Base-by-base conservation (phyloP, 23 tunicate species). In the Diplosoma virens region DNA sequence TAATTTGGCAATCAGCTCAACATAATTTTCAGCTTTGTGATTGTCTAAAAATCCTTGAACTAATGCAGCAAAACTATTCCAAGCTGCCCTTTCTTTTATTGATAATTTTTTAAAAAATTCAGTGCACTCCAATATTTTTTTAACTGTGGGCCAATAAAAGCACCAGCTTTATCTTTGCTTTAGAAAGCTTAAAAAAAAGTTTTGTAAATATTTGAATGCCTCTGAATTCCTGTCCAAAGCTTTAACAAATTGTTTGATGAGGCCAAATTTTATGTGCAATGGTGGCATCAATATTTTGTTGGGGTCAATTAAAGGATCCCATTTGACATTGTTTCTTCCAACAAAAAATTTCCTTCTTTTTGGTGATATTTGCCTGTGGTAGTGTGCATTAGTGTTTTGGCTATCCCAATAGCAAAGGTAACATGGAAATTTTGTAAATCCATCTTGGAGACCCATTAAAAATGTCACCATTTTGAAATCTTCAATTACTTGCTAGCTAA, bases 101-200 rank as follows among this genome's bases (percentile, higher is more conserved):
- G 75, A 9, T 36, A 9, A 68, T 34, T 34, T 68, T 68, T 68
- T 36, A 4, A 18, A 26, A 68, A 68, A 68, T 36, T 68, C 16
- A 54, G 35, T 36, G 54, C 75, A 16, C 75, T 68, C 75, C 75
- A 68, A 54, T 22, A 68, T 68, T 26, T 68, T 68, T 68, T 23
- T 65, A n/a, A n/a, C n/a, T n/a, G n/a, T n/a, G n/a, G n/a, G n/a
- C n/a, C n/a, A n/a, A 30, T 65, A 68, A 68, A 68, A 36, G 23
- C 54, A 68, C 54, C 7, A 68, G 75, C 54, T 68, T 68, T 68
- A 68, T 68, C 22, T 68, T 68, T 68, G 75, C 75, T 68, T 68
- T 26, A 68, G 75, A 68, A 68, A 68, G 35, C 75, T 68, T 68
- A 23, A n/a, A n/a, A n/a, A 36, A 4, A 34, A 68, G 7, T 17